phyloP scores from a whole-genome alignment of 2,113 vertebrate genomes.

The Phaethornis superciliosus region DNA sequence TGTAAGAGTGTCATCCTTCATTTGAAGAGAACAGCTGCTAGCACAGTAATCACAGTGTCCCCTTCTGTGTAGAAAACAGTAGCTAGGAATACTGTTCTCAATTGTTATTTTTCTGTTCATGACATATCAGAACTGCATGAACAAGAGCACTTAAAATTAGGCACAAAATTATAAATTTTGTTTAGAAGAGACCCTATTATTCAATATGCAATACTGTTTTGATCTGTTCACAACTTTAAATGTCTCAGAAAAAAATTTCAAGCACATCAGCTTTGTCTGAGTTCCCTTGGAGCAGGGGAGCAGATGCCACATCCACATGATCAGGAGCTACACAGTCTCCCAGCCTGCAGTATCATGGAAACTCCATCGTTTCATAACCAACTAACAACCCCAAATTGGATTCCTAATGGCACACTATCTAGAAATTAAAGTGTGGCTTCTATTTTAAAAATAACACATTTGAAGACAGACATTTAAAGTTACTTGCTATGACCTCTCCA shows the following conservation, averaged over 20 bases:
- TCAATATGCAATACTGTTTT: background rate
- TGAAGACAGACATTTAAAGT: background rate
- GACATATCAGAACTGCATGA: background rate
- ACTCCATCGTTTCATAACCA: background rate
- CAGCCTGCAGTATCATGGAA: background rate
- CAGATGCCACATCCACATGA: background rate
- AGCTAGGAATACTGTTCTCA: background rate
- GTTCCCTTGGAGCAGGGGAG: background rate
- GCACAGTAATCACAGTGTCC: background rate
- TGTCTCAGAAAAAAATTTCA: background rate
- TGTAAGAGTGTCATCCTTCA: background rate
- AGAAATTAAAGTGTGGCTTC: background rate
- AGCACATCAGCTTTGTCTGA: background rate
- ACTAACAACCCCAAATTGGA: background rate
- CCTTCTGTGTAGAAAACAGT: background rate
- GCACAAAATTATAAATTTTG: background rate
- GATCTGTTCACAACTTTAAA: background rate
- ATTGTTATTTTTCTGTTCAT: background rate
- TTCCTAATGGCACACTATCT: background rate
- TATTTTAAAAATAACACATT: background rate
- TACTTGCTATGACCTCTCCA: background rate
- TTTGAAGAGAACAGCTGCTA: conserved; percentile 27
- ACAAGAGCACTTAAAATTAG: conserved; percentile 6
- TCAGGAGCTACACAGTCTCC: background rate
- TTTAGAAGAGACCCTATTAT: background rate